These are phyloP conservation scores for Anser cygnoides DNA, from an alignment of 2,113 vertebrate species.

Conservation along the genomic window DNA sequence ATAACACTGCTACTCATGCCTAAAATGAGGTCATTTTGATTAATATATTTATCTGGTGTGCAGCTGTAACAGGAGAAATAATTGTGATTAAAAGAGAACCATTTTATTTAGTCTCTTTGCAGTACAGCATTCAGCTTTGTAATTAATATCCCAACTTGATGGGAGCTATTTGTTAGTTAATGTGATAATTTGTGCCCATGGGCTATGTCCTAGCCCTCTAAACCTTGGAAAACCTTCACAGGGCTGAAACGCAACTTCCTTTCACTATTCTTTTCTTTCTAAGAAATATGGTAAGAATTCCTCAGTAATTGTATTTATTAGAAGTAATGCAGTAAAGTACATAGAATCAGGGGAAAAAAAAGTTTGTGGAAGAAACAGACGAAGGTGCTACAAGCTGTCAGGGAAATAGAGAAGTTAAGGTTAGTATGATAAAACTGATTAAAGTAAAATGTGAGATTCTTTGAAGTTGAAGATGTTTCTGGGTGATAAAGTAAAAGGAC, in stretches of 20 bases:
- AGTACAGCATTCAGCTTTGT: background rate
- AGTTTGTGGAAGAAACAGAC: background rate
- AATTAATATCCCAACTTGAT: background rate
- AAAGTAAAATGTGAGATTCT: background rate
- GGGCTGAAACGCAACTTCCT: background rate
- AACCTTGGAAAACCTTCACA: background rate
- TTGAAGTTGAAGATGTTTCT: background rate
- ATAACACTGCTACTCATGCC: slow-evolving; percentile 49
- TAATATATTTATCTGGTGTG: slow-evolving; percentile 68
- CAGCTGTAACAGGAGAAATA: slow-evolving; percentile 44
- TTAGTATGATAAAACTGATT: background rate
- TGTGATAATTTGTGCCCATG: background rate
- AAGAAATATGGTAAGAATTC: background rate
- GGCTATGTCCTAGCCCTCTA: background rate
- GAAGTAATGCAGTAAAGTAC: background rate
- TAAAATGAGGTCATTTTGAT: slow-evolving; percentile 67
- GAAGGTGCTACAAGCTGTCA: background rate
- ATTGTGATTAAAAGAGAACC: background rate
- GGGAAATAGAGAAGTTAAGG: no score
- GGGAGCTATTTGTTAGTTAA: background rate
- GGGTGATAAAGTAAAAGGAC: background rate
- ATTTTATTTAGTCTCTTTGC: background rate
- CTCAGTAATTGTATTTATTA: background rate
- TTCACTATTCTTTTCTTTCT: background rate
- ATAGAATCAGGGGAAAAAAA: background rate